phyloP scores from a whole-genome alignment of 1,140 invertebrate species.

The Conus betulinus region DNA sequence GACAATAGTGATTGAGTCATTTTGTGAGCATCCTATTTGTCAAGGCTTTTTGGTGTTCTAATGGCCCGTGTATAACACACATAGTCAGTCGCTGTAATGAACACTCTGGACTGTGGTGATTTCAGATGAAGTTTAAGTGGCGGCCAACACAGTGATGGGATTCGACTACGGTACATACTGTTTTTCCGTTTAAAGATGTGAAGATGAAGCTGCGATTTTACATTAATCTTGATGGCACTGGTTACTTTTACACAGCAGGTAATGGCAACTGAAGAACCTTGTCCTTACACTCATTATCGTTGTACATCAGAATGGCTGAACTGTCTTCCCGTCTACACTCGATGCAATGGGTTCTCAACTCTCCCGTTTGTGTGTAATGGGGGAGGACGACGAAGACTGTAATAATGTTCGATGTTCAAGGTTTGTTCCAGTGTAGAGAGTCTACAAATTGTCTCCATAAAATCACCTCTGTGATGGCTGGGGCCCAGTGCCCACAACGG shows the following conservation, averaged over 20 bases:
- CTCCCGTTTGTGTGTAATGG: conserved; percentile 23
- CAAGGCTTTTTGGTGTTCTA: neutral
- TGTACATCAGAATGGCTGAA: neutral
- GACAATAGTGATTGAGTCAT: neutral
- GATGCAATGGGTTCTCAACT: conserved; percentile 43
- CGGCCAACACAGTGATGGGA: neutral
- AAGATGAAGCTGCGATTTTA: neutral
- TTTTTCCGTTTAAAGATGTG: too few species aligned
- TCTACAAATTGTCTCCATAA: conserved; percentile 18
- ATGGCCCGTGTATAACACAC: neutral
- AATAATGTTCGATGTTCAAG: neutral
- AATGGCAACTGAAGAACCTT: neutral
- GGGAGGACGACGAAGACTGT: conserved; percentile 32
- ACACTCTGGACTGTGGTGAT: neutral
- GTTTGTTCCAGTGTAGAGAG: conserved; percentile 23
- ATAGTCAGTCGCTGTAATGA: neutral
- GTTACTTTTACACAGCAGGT: neutral
- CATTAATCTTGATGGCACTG: neutral
- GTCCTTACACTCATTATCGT: neutral
- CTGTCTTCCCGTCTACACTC: conserved; percentile 30
- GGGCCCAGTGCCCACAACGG: conserved; percentile 33
- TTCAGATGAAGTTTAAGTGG: neutral
- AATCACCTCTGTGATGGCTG: conserved; percentile 31
- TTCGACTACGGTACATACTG: neutral
- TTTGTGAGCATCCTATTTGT: neutral